These are phyloP conservation scores for Thermophis baileyi DNA, from an alignment of 2,113 vertebrate genomes.

Conservation along the genomic window DNA sequence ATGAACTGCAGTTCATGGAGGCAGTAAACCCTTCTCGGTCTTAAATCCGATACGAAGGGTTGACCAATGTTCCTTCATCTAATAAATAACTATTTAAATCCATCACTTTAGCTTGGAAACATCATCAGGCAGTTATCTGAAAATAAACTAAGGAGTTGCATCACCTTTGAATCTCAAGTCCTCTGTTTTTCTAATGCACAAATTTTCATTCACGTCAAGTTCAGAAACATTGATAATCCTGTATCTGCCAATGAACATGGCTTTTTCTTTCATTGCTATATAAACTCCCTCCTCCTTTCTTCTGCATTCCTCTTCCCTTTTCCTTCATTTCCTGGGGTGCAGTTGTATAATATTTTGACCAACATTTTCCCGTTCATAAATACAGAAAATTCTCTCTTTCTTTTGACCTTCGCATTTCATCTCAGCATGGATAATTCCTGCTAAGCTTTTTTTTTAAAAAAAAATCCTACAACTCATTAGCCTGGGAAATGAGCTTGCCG, in stretches of 20 bases:
- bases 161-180: background rate
- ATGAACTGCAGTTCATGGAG: background rate
- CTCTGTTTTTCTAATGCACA: background rate
- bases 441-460: background rate
- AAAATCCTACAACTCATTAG: no score
- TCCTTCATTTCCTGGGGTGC: no score
- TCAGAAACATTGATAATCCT: no score
- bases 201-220: background rate
- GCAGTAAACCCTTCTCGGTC: background rate
- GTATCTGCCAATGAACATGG: no score
- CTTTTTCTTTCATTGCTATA: background rate
- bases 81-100: background rate
- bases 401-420: background rate
- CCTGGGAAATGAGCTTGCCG: background rate
- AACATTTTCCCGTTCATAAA: background rate
- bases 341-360: background rate
- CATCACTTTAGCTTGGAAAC: background rate
- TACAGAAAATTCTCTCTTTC: background rate
- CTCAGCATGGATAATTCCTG: background rate
- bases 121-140: background rate
- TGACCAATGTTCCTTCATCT: background rate
- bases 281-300: background rate
- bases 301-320: no score
- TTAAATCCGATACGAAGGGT: background rate
- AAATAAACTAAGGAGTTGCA: background rate